phyloP scores from a whole-genome alignment of 2,888 invertebrate species.

The Zele albiditarsus region DNA sequence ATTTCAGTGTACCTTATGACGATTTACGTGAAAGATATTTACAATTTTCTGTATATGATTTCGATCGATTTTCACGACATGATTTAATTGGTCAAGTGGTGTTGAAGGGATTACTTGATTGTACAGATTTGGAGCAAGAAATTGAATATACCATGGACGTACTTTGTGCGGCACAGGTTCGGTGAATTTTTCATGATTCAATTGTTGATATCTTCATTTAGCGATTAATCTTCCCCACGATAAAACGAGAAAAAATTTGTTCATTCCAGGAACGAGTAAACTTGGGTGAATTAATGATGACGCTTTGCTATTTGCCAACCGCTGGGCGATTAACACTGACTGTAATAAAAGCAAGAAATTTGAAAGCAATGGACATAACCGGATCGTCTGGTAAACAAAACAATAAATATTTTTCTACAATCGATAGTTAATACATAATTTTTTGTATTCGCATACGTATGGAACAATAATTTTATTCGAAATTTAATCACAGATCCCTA shows the following conservation, averaged over 20 bases:
- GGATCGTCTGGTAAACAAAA: slow-evolving; percentile 87
- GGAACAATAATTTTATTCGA: neutral
- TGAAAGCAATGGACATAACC: slow-evolving; percentile 95
- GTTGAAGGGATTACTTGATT: slow-evolving; percentile 84
- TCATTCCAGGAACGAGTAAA: slow-evolving; percentile 84
- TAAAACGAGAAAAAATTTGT: slow-evolving; percentile 16
- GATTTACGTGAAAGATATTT: slow-evolving; percentile 84
- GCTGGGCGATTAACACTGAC: slow-evolving; percentile 93
- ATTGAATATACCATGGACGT: slow-evolving; percentile 91
- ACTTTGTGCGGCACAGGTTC: slow-evolving; percentile 85
- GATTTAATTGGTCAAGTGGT: slow-evolving; percentile 91
- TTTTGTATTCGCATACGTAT: neutral
- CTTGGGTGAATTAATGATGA: slow-evolving; percentile 93
- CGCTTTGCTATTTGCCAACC: slow-evolving; percentile 91
- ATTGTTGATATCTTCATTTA: slow-evolving; percentile 30
- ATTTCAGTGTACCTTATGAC: slow-evolving; percentile 81
- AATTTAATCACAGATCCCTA: slow-evolving; percentile 85
- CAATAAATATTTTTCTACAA: neutral
- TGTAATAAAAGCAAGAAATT: slow-evolving; percentile 91
- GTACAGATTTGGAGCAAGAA: slow-evolving; percentile 85
- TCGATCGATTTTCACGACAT: slow-evolving; percentile 90
- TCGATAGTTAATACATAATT: neutral
- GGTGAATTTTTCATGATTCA: neutral
- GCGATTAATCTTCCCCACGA: neutral
- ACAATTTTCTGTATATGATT: slow-evolving; percentile 91